Percentiles rank a stretch among this genome's conserved stretches.
These are phyloP conservation scores for Muricea muricata DNA, from an alignment of 92 coral and sea anemone genomes.

Conservation along the genomic window DNA sequence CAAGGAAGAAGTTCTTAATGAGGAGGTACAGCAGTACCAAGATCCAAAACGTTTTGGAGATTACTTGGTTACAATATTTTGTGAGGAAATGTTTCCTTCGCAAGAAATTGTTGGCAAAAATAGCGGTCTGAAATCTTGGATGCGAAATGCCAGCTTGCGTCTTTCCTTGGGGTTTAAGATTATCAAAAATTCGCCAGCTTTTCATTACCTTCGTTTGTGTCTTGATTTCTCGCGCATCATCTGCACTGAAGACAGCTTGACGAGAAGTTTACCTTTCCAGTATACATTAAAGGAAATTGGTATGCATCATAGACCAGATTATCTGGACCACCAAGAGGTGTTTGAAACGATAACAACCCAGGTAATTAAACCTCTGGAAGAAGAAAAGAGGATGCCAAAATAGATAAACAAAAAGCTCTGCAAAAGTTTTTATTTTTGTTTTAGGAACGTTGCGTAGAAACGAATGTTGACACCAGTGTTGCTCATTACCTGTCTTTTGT, in stretches of 20 bases:
- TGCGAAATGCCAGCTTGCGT: slow-evolving; percentile 59
- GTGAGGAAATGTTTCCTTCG: slow-evolving; percentile 77
- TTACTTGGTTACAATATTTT: slow-evolving; percentile 20
- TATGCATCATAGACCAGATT: slow-evolving; percentile 47
- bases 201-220: no score
- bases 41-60: no score
- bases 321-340: slow-evolving; percentile 66
- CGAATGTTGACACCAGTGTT: slow-evolving; percentile 79
- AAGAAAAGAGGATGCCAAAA: slow-evolving; percentile 50
- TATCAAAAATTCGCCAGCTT: slow-evolving; percentile 50
- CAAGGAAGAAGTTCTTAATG: not conserved
- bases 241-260: slow-evolving; percentile 34
- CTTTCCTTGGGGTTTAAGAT: slow-evolving; percentile 75
- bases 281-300: slow-evolving; percentile 76
- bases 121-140: slow-evolving; percentile 74
- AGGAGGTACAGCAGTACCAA: slow-evolving; percentile 1
- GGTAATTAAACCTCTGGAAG: slow-evolving; percentile 21
- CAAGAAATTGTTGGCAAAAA: slow-evolving; percentile 19
- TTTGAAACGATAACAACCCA: slow-evolving; percentile 61
- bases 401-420: slow-evolving; percentile 47
- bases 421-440: slow-evolving; percentile 73
- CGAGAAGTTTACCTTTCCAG: slow-evolving; percentile 55
- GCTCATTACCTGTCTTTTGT: slow-evolving; percentile 67
- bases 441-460: slow-evolving; percentile 84
- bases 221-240: slow-evolving; percentile 76